Percentiles rank a stretch among this genome's conserved stretches.
These are phyloP conservation scores for Xenus cinereus DNA, from an alignment of 2,113 vertebrate species.

Conservation along the genomic window DNA sequence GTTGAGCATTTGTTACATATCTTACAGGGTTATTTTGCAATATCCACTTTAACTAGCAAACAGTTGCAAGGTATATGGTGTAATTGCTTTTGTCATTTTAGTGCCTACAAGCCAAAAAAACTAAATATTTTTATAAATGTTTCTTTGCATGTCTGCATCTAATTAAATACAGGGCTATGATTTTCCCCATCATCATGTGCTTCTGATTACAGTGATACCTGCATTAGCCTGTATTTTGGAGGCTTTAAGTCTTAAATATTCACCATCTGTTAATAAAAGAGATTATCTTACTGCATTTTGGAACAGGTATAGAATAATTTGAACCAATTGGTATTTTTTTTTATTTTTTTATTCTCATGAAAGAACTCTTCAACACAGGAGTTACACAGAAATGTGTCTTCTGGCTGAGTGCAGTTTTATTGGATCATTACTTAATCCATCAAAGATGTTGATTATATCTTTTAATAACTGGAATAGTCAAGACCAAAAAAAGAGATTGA, in stretches of 20 bases:
- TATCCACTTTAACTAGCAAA: background rate
- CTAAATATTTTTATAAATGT: background rate
- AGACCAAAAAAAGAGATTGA: background rate
- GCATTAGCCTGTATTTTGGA: background rate
- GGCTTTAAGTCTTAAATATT: slow-evolving; percentile 27
- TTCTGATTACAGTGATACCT: slow-evolving; percentile 50
- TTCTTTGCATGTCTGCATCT: slow-evolving; percentile 46
- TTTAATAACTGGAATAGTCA: slow-evolving; percentile 38
- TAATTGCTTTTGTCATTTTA: slow-evolving; percentile 5
- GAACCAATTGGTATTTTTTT: background rate
- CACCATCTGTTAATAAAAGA: background rate
- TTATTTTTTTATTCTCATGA: background rate
- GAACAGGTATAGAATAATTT: slow-evolving; percentile 17
- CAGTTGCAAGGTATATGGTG: background rate
- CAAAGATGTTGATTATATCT: slow-evolving; percentile 26
- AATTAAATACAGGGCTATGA: slow-evolving; percentile 20
- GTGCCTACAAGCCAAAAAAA: background rate
- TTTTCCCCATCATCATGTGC: slow-evolving; percentile 12
- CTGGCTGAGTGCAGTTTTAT: background rate
- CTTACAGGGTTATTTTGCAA: background rate
- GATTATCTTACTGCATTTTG: slow-evolving; percentile 16
- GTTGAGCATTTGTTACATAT: background rate
- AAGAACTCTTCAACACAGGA: background rate
- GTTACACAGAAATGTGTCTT: background rate
- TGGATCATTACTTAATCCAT: slow-evolving; percentile 28